These are phyloP conservation scores for Conus betulinus DNA, from an alignment of 1,140 invertebrate genomes.

Conservation along the genomic window DNA sequence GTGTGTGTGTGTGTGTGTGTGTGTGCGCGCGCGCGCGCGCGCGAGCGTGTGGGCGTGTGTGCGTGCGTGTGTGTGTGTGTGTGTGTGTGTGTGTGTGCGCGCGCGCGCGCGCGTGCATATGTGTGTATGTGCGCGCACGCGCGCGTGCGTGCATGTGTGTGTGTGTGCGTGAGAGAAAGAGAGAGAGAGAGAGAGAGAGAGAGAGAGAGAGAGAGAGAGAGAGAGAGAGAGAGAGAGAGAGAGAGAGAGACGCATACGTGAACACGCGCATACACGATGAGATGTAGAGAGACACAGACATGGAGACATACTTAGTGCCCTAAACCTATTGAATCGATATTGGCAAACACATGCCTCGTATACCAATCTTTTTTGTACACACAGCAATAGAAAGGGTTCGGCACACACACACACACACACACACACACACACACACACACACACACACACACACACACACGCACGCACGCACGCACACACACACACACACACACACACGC, in stretches of 20 bases:
- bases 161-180: background rate
- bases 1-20: background rate
- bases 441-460: background rate
- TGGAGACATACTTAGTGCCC: too few species aligned
- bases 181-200: too few species aligned
- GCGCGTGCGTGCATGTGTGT: background rate
- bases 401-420: background rate
- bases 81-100: background rate
- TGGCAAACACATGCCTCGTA: too few species aligned
- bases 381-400: background rate
- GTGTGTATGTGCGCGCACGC: background rate
- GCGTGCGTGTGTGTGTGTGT: too few species aligned
- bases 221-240: too few species aligned
- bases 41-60: background rate
- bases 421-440: slow-evolving; percentile 11
- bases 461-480: slow-evolving; percentile 19
- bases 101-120: background rate
- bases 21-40: background rate
- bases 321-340: too few species aligned
- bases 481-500: slow-evolving; percentile 17
- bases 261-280: too few species aligned
- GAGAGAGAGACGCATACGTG: too few species aligned
- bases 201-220: too few species aligned
- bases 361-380: too few species aligned
- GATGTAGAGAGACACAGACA: too few species aligned